phyloP scores from a whole-genome alignment of 2,113 vertebrate genomes.

The Epinephelus fuscoguttatus region DNA sequence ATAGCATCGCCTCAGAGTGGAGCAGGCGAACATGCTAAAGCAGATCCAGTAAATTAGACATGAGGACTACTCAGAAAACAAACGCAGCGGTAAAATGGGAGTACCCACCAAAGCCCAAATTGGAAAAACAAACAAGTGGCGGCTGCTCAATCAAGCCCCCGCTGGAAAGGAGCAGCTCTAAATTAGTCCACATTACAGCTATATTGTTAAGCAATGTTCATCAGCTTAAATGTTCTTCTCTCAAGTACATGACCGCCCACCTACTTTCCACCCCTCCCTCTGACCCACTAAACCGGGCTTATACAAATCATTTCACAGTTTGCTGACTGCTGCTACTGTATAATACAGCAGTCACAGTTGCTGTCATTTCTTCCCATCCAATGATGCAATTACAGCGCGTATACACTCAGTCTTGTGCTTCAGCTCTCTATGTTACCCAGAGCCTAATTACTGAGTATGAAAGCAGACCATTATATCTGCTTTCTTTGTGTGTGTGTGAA shows the following conservation, averaged over 20 bases:
- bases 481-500: not conserved
- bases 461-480: constrained; percentile 17
- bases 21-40: constrained; percentile 54
- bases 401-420: constrained; percentile 10
- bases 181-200: constrained; percentile 57
- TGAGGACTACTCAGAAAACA: constrained; percentile 61
- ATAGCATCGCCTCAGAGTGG: constrained; percentile 52
- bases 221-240: constrained; percentile 56
- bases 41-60: constrained; percentile 75
- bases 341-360: constrained; percentile 27
- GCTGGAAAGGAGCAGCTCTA: constrained; percentile 46
- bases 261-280: constrained; percentile 40
- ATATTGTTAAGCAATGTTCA: constrained; percentile 60
- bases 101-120: constrained; percentile 64
- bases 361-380: constrained; percentile 40
- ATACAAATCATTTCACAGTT: constrained; percentile 67
- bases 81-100: constrained; percentile 49
- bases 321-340: constrained; percentile 45
- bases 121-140: constrained; percentile 65
- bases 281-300: constrained; percentile 65
- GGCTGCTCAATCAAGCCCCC: constrained; percentile 39
- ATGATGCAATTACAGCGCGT: constrained; percentile 36
- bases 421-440: constrained; percentile 12
- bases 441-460: constrained; percentile 50
- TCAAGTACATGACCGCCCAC: constrained; percentile 46